Evolutionary conservation across 2,888 invertebrate genomes (phyloP).

Genomic region (Dynastes grantii): DNA sequence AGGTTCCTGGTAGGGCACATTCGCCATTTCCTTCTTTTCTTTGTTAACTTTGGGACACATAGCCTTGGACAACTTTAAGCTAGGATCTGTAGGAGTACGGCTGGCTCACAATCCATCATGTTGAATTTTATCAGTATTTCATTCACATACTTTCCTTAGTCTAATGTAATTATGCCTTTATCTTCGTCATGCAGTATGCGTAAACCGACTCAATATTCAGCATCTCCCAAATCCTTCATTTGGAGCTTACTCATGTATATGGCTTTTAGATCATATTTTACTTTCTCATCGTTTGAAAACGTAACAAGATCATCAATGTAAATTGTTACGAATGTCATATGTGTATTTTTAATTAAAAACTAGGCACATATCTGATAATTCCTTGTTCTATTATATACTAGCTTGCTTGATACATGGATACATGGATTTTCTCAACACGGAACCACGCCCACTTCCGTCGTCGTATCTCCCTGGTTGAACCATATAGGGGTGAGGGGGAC

Average conservation of each 20-base stretch:
- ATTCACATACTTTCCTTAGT: not conserved
- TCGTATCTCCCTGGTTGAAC: too few relatives aligned
- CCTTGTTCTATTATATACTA: not conserved
- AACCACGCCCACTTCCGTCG: not conserved
- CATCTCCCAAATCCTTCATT: not conserved
- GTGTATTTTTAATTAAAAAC: too few relatives aligned
- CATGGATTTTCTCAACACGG: not conserved
- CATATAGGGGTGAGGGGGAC: too few relatives aligned
- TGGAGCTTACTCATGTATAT: not conserved
- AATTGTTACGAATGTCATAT: not conserved
- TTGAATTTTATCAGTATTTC: not conserved
- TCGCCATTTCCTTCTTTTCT: not conserved
- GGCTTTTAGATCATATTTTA: not conserved
- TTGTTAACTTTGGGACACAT: not conserved
- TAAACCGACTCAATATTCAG: not conserved
- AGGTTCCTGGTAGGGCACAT: conserved; percentile 34
- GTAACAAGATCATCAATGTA: not conserved
- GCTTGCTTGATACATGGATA: not conserved
- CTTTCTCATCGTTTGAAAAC: not conserved
- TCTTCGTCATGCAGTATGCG: not conserved
- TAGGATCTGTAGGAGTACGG: not conserved
- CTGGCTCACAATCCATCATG: not conserved
- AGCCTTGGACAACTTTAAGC: not conserved
- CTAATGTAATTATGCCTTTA: not conserved
- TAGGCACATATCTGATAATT: not conserved